Evolutionary conservation across 2,113 vertebrate species (phyloP).

Genomic region (Megaptera novaeangliae): DNA sequence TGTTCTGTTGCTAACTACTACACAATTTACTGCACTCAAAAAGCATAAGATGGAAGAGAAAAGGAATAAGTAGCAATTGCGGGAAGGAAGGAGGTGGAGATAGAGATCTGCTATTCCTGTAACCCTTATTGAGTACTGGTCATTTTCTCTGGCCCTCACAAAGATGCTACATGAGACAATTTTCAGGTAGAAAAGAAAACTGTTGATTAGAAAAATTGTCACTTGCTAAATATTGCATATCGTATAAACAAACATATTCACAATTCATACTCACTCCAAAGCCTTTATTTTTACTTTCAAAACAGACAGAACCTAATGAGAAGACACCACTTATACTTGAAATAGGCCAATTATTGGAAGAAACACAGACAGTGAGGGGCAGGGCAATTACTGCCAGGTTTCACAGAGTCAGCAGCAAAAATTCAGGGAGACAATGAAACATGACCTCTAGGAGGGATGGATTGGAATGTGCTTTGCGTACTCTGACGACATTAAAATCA

Average conservation of each 20-base stretch:
- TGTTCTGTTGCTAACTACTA: background rate
- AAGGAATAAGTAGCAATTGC: background rate
- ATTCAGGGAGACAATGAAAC: background rate
- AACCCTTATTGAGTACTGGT: background rate
- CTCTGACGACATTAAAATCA: background rate
- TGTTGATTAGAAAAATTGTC: background rate
- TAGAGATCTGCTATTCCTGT: background rate
- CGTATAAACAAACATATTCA: background rate
- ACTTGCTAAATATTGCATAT: background rate
- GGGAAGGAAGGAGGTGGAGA: background rate
- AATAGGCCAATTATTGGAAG: background rate
- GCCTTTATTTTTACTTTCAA: background rate
- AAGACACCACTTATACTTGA: background rate
- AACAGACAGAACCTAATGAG: background rate
- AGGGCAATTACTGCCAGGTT: background rate
- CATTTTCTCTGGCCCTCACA: background rate
- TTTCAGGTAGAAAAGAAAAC: background rate
- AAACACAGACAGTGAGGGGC: background rate
- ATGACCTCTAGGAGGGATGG: background rate
- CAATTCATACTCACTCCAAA: background rate
- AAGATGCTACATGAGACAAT: background rate
- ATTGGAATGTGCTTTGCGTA: background rate
- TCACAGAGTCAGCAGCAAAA: background rate
- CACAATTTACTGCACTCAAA: background rate
- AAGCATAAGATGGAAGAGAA: background rate